Evolutionary conservation across 2,113 vertebrate species (phyloP), one percentile per base, ranked within the genome.

Genomic region (Cyanoliseus patagonus): DNA sequence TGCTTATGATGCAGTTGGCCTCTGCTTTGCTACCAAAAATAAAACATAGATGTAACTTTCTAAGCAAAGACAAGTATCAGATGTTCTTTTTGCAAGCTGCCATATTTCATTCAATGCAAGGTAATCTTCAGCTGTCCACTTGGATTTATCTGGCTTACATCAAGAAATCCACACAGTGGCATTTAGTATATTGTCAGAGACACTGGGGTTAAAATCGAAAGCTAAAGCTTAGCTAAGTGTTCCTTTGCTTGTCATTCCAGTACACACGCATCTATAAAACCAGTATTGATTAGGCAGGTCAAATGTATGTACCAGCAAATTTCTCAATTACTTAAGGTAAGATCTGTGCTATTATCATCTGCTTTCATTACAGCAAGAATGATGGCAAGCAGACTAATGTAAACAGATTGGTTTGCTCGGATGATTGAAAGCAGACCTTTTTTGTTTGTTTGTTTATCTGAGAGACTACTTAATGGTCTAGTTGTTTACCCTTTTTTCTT

Each of bases 11-110:
- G 83, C 76, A 81, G 59, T 86, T 97, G 88, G 79, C 85, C 88
- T 94, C 46, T 92, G 90, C 88, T 92, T 94, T 96, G 53, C 68
- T 92, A 93, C 68, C 63, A 91, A 86, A 96, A 94, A 94, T 96
- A 90, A 93, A 93, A 90, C 2, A 1, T 83, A 62, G 87, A 87
- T 91, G 59, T 91, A 62, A 94, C 88, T 96, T 92, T 83, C 95
- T 90, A 74, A 95, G 92, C 79, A 90, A 91, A 92, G 91, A 74
- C 33, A 91, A 81, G 79, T 94, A 83, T 95, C 94, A 95, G 88
- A 90, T 96, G 90, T 94, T 95, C 86, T 88, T 92, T 95, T 90
- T 93, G 83, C 94, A 90, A 42, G 73, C 72, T 82, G 94, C 88
- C 77, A 78, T 96, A 68, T 88, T 95, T 92, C 88, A 86, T 92